These are phyloP conservation scores for Andrena fulva DNA, from an alignment of 2,888 invertebrate species.

Conservation along the genomic window DNA sequence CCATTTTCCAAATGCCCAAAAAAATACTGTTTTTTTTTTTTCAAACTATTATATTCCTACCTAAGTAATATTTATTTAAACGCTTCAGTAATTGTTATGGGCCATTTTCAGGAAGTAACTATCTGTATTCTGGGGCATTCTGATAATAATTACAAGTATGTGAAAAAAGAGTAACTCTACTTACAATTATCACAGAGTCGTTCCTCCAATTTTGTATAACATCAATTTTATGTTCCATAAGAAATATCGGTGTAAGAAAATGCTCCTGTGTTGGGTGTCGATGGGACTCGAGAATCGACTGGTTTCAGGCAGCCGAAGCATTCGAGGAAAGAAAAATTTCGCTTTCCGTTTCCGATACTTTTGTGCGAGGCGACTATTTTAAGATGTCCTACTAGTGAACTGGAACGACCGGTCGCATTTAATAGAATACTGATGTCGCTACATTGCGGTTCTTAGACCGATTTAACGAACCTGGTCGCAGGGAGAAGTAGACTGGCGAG, in stretches of 20 bases:
- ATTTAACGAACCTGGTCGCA: slow-evolving; percentile 30
- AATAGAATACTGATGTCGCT: slow-evolving; percentile 56
- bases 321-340: slow-evolving; percentile 19
- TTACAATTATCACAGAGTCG: neutral
- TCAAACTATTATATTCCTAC: too few species aligned
- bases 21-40: too few species aligned
- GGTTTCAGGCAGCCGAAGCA: neutral
- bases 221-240: neutral
- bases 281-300: neutral
- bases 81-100: too few species aligned
- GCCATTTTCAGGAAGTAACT: too few species aligned
- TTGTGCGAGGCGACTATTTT: slow-evolving; percentile 55
- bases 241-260: too few species aligned
- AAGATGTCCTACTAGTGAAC: slow-evolving; percentile 56
- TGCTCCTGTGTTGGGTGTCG: neutral
- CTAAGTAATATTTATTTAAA: too few species aligned
- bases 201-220: neutral
- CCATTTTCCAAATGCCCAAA: neutral
- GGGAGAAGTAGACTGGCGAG: neutral
- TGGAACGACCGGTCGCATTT: slow-evolving; percentile 58
- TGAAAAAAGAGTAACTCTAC: neutral
- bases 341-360: slow-evolving; percentile 55
- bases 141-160: neutral
- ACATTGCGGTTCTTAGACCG: slow-evolving; percentile 39
- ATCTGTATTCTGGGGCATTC: too few species aligned